Evolutionary conservation across 2,113 vertebrate genomes (phyloP), one percentile per base, ranked within the genome.

Genomic region (Cavia aperea): DNA sequence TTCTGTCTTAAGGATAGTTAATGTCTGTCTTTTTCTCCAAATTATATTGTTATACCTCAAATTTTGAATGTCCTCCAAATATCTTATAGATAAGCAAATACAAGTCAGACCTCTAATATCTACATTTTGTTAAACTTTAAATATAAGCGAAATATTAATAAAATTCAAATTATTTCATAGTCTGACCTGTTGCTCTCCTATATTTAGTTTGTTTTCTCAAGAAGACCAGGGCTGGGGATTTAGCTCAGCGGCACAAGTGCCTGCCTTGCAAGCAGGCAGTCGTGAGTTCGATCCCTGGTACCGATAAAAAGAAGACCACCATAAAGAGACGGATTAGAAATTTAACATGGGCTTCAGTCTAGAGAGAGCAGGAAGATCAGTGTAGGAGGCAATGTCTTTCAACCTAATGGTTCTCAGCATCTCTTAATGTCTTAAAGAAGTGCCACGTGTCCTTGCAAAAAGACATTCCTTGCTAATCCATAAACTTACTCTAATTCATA

Each of bases 141-240:
- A 89, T 85, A 58, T 2, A 82, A 86, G 21, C 33, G 92, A 88
- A 92, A 70, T 18, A 86, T 43, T 58, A 90, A 86, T 89, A 51
- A 85, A 78, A 86, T 39, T 62, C n/a, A 77, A 26, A 72, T 33
- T 81, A 5, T 51, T 91, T 72, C 70, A 4, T 56, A 54, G 56
- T 81, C 16, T 7, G n/a, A 26, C 12, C 16, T 54, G 24, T 16
- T 7, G n/a, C 75, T 92, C 77, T 14, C 26, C 19, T 4, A 88
- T 18, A 60, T 26, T 73, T 62, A 90, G n/a, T 75, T 83, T 95
- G 77, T 85, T 89, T 94, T 83, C 23, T 46, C 56, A 93, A 91
- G n/a, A 88, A 11, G 29, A 15, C 16, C 15, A 31, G 39, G 39
- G 39, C 39, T 39, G 39, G 39, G 39, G 39, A 39, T 39, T 39